These are phyloP conservation scores for Melospiza melodia DNA, from an alignment of 2,113 vertebrate genomes.

Conservation along the genomic window DNA sequence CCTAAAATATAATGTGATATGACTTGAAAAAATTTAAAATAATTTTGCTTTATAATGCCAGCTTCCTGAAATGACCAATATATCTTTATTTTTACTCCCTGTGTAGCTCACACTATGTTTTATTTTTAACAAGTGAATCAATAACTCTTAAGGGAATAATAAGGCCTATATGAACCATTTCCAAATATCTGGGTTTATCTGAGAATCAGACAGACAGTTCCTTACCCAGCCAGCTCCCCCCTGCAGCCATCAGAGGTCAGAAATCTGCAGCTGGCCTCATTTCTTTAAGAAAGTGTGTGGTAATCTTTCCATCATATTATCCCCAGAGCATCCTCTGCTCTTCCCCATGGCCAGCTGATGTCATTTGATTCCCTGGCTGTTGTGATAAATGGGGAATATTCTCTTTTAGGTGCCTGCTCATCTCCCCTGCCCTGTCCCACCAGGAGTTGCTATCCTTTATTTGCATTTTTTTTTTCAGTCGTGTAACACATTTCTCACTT, in stretches of 20 bases:
- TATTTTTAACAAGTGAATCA: neutral
- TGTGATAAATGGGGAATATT: neutral
- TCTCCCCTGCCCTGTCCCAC: neutral
- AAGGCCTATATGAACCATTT: neutral
- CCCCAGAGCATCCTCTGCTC: constrained; percentile 13
- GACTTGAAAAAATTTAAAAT: neutral
- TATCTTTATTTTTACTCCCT: neutral
- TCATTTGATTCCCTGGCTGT: neutral
- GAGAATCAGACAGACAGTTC: neutral
- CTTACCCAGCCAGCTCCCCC: neutral
- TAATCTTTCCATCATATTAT: constrained; percentile 68
- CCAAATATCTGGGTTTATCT: neutral
- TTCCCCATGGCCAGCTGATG: constrained; percentile 41
- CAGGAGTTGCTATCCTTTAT: neutral
- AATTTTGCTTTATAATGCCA: neutral
- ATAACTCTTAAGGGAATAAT: neutral
- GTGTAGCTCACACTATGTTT: neutral
- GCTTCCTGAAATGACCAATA: neutral
- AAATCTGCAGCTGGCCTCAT: constrained; percentile 54
- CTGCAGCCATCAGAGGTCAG: neutral
- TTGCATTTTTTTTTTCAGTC: neutral
- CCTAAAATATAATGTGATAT: neutral
- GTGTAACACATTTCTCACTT: rapidly evolving
- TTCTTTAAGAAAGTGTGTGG: constrained; percentile 67
- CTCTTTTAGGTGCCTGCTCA: neutral